Percentiles rank a stretch among this genome's conserved stretches.
Evolutionary conservation across 2,113 vertebrate genomes (phyloP).

Genomic region (Myodes glareolus): DNA sequence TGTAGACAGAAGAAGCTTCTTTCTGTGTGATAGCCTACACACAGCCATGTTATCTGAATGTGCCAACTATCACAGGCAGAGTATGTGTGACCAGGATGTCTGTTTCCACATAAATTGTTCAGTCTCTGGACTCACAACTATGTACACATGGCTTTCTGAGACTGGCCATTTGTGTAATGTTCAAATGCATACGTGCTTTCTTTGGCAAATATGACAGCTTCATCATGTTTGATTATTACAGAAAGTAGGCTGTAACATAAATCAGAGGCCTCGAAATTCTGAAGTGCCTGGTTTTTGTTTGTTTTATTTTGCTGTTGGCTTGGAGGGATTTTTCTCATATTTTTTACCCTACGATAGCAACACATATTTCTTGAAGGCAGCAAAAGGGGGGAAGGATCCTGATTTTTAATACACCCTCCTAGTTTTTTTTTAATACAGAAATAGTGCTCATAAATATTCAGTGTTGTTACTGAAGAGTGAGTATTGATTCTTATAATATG

Average conservation of each 20-base stretch:
- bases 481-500: neutral
- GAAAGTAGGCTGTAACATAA: neutral
- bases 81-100: too few species aligned
- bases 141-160: neutral
- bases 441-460: neutral
- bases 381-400: neutral
- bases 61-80: neutral
- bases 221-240: neutral
- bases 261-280: neutral
- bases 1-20: neutral
- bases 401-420: neutral
- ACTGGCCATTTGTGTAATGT: neutral
- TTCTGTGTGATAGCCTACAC: neutral
- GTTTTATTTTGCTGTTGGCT: neutral
- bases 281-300: neutral
- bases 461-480: neutral
- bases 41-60: too few species aligned
- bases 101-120: neutral
- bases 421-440: neutral
- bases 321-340: neutral
- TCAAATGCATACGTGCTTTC: neutral
- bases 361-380: neutral
- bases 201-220: neutral
- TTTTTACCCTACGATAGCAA: neutral
- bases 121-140: neutral